Base-by-base conservation (phyloP, 2,113 vertebrate species). In the Donacobius atricapilla region DNA sequence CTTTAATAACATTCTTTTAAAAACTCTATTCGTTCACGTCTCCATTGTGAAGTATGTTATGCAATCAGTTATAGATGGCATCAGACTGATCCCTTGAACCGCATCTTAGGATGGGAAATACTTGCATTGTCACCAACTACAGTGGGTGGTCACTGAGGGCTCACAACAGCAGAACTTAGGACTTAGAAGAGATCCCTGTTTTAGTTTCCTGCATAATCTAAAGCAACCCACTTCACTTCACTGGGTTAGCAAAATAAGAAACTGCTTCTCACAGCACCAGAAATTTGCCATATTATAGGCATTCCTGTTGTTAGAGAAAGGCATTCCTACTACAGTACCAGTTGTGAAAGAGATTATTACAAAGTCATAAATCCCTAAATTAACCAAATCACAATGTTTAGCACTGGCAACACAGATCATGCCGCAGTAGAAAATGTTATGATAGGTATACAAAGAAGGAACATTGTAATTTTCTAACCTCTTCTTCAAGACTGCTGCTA, bases 391-490 rank as follows among this genome's bases (percentile, higher is more conserved):
- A 90, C 76, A 89, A 33, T 61, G 82, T 70, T 94, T 70, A 57
- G 44, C 48, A 58, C 50, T 73, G 79, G 51, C 58, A 94, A 83
- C 8, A 2, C 33, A 78, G 53, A 91, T 42, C 45, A 90, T 8
- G 12, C 2, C 5, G 47, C 15, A 18, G 44, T 80, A 72, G 76
- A 63, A 94, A 94, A 91, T 40, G 35, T 89, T 87, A 91, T 33
- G 39, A 91, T 93, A 90, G 12, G 7, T 81, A 89, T 39, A 30
- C 27, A 30, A 47, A 89, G 35, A 91, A 80, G 23, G 25, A 88
- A 83, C 20, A 53, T 12, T 47, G 40, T 44, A 42, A 94, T 96
- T 97, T 96, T 92, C 76, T 78, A 91, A 71, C 70, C 77, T 89
- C 72, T 89, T 72, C 58, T 80, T 91, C 68, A 79, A 91, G 57